These are phyloP conservation scores for Myotis myotis DNA, from an alignment of 2,797 vertebrate species.

Conservation along the genomic window DNA sequence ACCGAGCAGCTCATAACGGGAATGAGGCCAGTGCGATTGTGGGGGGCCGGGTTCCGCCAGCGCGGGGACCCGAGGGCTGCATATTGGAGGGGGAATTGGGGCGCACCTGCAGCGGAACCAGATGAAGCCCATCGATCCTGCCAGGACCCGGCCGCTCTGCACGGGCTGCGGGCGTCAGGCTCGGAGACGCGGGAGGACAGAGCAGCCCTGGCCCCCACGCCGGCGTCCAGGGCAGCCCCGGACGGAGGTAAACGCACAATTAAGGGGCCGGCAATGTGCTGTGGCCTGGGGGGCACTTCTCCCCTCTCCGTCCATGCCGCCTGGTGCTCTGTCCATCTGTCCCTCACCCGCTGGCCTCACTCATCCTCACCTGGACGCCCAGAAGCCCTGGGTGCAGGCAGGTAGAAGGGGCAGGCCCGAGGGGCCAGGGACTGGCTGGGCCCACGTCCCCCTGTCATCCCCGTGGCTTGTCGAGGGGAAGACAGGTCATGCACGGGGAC, in stretches of 20 bases:
- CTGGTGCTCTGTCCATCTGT: accelerated
- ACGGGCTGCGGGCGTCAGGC: no score
- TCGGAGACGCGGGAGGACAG: no score
- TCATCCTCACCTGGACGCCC: background rate
- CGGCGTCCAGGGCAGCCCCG: background rate
- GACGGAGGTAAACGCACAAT: accelerated
- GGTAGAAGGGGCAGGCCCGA: accelerated
- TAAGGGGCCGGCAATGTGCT: background rate
- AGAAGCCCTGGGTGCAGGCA: background rate
- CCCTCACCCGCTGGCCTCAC: accelerated
- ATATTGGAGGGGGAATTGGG: background rate
- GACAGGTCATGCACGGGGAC: accelerated
- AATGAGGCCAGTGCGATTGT: background rate
- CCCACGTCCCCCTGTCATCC: accelerated
- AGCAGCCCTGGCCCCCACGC: no score
- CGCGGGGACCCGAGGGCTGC: accelerated
- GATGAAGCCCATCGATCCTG: background rate
- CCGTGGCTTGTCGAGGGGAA: no score
- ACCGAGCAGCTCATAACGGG: slow-evolving; percentile 49
- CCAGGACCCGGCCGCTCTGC: accelerated
- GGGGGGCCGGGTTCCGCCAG: background rate
- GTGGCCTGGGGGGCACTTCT: no score
- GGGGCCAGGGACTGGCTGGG: background rate
- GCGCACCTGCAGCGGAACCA: background rate
- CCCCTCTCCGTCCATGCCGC: accelerated